Base-by-base conservation (phyloP, 2,113 vertebrate genomes). In the Triplophysa rosa region DNA sequence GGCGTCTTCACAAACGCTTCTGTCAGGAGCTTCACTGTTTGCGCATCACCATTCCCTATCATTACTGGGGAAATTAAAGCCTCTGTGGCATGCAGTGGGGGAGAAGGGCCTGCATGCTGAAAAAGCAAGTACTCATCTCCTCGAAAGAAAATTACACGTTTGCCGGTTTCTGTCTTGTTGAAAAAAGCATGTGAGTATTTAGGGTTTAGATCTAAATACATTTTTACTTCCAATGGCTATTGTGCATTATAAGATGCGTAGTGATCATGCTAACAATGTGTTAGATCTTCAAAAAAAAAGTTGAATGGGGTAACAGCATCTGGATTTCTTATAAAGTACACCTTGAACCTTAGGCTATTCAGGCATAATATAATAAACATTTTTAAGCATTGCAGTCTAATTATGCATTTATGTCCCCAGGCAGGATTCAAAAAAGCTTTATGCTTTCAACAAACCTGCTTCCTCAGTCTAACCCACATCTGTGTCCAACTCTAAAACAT, bases 41-140 rank as follows among this genome's bases (percentile, higher is more conserved):
- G 14, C 65, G 9, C 8, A 23, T 54, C 62, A 77, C 67, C 67
- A 45, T 80, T 69, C 54, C 63, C 80, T 77, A 71, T 74, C 24
- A 85, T 85, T 85, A 77, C 58, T 17, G 69, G 45, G 67, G 56
- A 82, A 79, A 82, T 84, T 56, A 80, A 76, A 84, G 24, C 70
- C 52, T 80, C 63, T 17, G 52, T 80, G 56, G 42, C 73, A 65
- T 61, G 24, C 17, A 42, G 29, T 8, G 68, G 58, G 33, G 54
- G 74, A 67, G 45, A 71, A 29, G 21, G 63, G 21, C 52, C 21
- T 49, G 42, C 21, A 42, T 79, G 63, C 65, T 61, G 69, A 78
- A 49, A 29, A 67, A 47, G 61, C 66, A 71, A 75, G 13, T 29
- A 67, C 69, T 80, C 63, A 67, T 67, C 67, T 72, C 65, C 65